Base-by-base conservation (phyloP, 2,888 invertebrate species). In the Acrobasis repandana region DNA sequence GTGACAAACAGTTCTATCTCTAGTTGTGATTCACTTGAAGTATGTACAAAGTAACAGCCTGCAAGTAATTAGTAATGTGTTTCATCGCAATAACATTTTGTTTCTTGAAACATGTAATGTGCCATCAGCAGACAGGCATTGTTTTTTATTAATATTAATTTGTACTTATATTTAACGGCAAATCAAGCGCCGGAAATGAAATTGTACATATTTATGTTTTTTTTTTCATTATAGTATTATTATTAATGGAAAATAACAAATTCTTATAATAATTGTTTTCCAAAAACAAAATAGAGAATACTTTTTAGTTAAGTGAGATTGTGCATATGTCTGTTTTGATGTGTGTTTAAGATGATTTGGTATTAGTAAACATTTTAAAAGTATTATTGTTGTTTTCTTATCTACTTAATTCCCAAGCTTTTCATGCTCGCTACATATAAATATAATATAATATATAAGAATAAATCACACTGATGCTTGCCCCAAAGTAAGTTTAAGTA, bases 271-370 rank as follows among this genome's bases (percentile, higher is more conserved):
- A 84, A 83, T 86, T 86, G 86, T 91, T 91, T 91, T 89, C 81
- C 85, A 86, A 90, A 91, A 91, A 87, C 87, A 89, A 86, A 83
- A 82, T 83, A 85, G 80, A 82, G 74, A 80, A 81, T 85, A 83
- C 77, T 81, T 83, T n/a, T 80, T 88, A 88, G 84, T 83, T 91
- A 91, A 84, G 91, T 79, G 89, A 91, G 91, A 92, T 90, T 88
- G 90, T 90, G 91, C 90, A 90, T 90, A 88, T 89, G 91, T 91
- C 88, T 90, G 91, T 90, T 90, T 90, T 90, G 88, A 90, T 87
- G 91, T 90, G 91, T 91, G 91, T 89, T 83, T 89, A 88, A 86
- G 90, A 90, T 89, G 90, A 91, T 90, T 91, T 90, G 88, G 89
- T 82, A 90, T 88, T 89, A 91, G 91, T 90, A 92, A 90, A 92